Evolutionary conservation across 2,797 vertebrate genomes (phyloP).

Genomic region (Tapera naevia): DNA sequence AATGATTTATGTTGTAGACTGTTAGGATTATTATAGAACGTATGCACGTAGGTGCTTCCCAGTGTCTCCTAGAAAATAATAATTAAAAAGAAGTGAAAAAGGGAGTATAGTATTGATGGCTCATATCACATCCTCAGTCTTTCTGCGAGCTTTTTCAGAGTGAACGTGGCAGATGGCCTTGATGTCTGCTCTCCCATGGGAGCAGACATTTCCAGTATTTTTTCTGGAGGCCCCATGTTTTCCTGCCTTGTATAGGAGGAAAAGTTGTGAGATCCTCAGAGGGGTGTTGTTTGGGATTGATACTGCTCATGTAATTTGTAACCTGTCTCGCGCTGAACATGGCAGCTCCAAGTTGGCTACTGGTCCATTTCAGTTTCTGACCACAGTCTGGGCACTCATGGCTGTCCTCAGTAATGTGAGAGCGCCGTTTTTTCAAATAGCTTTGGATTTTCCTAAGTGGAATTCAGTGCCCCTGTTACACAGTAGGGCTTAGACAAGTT

Average conservation of each 20-base stretch:
- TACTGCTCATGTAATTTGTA: background rate
- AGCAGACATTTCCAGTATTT: background rate
- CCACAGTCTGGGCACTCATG: rapidly evolving
- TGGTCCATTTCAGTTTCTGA: background rate
- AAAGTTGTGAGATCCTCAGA: rapidly evolving
- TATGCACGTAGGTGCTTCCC: background rate
- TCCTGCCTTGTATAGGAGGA: background rate
- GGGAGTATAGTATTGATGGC: rapidly evolving
- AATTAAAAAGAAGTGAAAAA: rapidly evolving
- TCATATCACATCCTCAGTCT: rapidly evolving
- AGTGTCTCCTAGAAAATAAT: background rate
- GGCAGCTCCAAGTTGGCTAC: background rate
- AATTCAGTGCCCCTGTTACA: background rate
- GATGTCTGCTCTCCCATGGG: background rate
- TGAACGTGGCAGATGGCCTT: background rate
- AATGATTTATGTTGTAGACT: background rate
- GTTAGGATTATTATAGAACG: background rate
- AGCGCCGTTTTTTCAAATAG: background rate
- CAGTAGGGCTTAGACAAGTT: background rate
- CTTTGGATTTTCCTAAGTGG: background rate
- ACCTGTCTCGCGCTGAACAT: background rate
- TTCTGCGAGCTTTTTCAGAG: background rate
- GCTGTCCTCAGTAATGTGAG: rapidly evolving
- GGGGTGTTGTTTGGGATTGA: too few species aligned
- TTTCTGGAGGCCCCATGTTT: background rate